Conservation (phyloP, 2,113 vertebrate genomes). For the Hippolais icterina region DNA sequence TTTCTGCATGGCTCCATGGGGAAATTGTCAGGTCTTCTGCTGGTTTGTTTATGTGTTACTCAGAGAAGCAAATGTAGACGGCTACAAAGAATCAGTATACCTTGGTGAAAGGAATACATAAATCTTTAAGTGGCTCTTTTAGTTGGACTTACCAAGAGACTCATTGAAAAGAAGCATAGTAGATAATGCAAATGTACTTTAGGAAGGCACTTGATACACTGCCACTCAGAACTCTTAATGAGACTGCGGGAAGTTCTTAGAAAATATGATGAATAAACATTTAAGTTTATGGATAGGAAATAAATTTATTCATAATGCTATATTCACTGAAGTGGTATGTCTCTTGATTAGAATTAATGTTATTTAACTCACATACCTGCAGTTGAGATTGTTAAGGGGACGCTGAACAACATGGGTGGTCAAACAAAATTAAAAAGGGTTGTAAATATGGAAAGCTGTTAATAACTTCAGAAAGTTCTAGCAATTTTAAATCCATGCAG, state of each 20-base stretch:
- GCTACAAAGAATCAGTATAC: background rate
- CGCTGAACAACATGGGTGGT: background rate
- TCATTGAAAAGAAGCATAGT: background rate
- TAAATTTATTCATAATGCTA: background rate
- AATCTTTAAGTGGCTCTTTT: background rate
- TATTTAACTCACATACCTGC: background rate
- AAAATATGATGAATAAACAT: conserved; percentile 27
- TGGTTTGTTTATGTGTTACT: background rate
- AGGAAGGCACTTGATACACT: background rate
- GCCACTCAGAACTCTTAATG: background rate
- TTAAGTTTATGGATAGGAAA: conserved; percentile 1
- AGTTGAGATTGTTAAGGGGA: background rate
- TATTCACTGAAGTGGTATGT: background rate
- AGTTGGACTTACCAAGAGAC: background rate
- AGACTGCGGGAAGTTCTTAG: background rate
- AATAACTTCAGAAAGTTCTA: background rate
- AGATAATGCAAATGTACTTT: background rate
- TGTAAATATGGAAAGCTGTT: background rate
- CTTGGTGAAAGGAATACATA: background rate
- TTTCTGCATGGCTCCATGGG: background rate
- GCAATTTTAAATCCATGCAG: background rate
- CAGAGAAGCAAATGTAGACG: background rate
- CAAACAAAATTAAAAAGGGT: background rate
- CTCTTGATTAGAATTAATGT: background rate
- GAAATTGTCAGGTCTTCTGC: background rate